Percentiles rank a stretch among this genome's conserved stretches.
Evolutionary conservation across 1,140 invertebrate genomes (phyloP).

Genomic region (Saccostrea cuccullata): DNA sequence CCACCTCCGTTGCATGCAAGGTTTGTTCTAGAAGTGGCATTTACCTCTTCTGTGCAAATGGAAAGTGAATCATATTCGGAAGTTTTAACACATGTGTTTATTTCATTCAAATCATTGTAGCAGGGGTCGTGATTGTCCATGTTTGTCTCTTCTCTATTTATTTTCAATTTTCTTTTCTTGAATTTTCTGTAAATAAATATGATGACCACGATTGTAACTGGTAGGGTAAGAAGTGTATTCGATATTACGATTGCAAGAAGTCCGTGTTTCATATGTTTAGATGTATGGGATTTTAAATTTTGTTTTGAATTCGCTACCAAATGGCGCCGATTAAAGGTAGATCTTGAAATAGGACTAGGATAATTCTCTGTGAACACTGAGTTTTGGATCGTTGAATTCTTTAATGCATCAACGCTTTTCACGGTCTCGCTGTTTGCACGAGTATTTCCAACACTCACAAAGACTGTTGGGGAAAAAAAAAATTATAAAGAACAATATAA

Average conservation of each 20-base stretch:
- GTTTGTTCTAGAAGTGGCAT: not conserved
- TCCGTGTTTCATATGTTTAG: not conserved
- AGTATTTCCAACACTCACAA: not conserved
- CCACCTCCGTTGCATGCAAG: not conserved
- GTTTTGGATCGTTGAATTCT: no score
- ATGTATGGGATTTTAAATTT: not conserved
- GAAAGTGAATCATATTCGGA: not conserved
- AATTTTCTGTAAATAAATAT: not conserved
- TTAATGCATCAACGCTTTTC: no score
- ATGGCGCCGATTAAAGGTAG: not conserved
- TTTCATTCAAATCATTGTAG: conserved; percentile 13
- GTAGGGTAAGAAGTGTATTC: not conserved
- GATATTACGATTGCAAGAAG: not conserved
- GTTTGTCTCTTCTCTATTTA: not conserved
- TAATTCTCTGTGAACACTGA: no score
- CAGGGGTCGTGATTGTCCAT: not conserved
- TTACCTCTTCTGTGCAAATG: not conserved
- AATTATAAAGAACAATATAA: no score
- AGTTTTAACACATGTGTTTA: not conserved
- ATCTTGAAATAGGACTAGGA: no score
- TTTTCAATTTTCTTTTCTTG: not conserved
- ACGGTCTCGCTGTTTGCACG: no score
- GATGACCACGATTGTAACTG: not conserved
- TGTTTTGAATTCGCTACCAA: not conserved
- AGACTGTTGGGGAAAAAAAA: no score